Evolutionary conservation across 1,140 invertebrate species (phyloP).

Genomic region (Venturia canescens): DNA sequence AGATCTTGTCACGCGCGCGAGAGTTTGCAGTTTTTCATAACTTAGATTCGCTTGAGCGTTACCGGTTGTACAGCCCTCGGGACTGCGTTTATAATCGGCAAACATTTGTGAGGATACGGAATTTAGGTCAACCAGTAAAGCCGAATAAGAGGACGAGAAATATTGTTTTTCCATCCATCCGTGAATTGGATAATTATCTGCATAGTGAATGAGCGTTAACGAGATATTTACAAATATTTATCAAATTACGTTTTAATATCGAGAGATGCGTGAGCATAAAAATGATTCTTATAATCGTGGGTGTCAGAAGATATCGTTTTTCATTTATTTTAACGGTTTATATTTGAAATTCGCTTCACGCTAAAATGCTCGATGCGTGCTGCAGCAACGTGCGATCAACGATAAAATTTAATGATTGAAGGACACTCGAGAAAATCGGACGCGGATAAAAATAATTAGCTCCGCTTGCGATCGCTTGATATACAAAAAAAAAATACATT

Average conservation of each 20-base stretch:
- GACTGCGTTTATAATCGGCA: neutral
- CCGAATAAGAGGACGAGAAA: constrained; percentile 24
- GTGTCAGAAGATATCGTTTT: too few relatives aligned
- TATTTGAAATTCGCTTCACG: too few relatives aligned
- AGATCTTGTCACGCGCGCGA: constrained; percentile 48
- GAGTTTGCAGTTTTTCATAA: constrained; percentile 52
- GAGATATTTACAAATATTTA: neutral
- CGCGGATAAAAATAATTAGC: too few relatives aligned
- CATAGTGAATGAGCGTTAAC: neutral
- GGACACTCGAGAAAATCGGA: too few relatives aligned
- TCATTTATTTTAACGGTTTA: too few relatives aligned
- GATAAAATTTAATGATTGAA: too few relatives aligned
- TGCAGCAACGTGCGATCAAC: too few relatives aligned
- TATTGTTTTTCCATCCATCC: constrained; percentile 38
- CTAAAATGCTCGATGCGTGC: too few relatives aligned
- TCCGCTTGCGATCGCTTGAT: too few relatives aligned
- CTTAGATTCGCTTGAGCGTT: neutral
- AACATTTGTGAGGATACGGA: neutral
- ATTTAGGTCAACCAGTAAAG: constrained; percentile 8
- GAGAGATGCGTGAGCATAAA: neutral
- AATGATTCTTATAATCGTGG: too few relatives aligned
- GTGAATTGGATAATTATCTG: neutral
- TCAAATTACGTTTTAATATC: neutral
- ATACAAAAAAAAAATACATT: too few relatives aligned
- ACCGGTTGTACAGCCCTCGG: neutral